Base-by-base conservation (phyloP, 2,888 invertebrate species). In the Melipona bicolor region DNA sequence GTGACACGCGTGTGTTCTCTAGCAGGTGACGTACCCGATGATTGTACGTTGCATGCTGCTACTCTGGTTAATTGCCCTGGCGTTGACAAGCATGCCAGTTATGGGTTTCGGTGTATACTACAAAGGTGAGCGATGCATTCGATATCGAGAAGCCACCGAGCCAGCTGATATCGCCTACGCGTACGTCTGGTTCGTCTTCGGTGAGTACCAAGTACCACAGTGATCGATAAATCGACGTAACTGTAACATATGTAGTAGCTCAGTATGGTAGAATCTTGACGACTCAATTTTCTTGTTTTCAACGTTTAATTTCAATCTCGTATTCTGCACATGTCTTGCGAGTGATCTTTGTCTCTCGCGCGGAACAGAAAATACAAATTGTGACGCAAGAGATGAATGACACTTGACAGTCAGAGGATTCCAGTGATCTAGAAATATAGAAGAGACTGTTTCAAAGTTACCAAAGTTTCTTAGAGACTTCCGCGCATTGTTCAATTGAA, bases 11-110 rank as follows among this genome's bases (percentile, higher is more conserved):
- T 90, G 70, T 86, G 74, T 86, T 81, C 86, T 95, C 70, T 95
- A 98, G 98, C 96, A 97, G 95, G 97, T 98, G 92, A 98, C 98
- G 83, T 97, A 97, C 95, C 96, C 96, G 94, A 95, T 97, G 91
- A 96, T 98, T 91, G 96, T 97, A 89, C 96, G 96, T 91, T 96
- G 96, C 81, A 96, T 98, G 93, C 95, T 97, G 89, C 95, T 95
- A 69, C 96, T 97, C 83, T 97, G 98, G 96, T 92, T 96, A 85
- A 95, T 96, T 90, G 97, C 97, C 27, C 95, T 97, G 27, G 92
- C 96, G 82, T 95, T 98, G 83, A 97, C 97, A 24, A 97, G 97
- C 94, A 95, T 97, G 74, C 98, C 98, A 1, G 95, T 98, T 88
- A 95, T 97, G 96, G 94, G 96, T 96, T 93, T 95, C 92, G 91